A percentile compares a stretch with the other conserved stretches of the same genome.
Evolutionary conservation across 2,797 vertebrate genomes (phyloP).

Genomic region (Eospalax fontanierii): DNA sequence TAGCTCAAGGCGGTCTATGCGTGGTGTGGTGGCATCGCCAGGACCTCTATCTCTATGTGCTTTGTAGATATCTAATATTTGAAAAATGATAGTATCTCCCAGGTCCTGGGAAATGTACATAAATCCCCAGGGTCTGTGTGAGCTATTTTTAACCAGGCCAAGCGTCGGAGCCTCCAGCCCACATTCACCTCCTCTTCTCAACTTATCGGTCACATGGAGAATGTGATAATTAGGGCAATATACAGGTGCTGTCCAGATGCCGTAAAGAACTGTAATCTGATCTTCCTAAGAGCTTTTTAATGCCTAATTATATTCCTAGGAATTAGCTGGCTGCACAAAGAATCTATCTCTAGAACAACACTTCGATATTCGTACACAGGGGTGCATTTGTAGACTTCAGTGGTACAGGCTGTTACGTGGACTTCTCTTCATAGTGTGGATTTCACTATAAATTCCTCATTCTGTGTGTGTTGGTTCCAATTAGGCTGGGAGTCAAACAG

Average conservation of each 20-base stretch:
- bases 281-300: neutral
- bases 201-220: neutral
- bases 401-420: rapidly evolving
- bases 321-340: neutral
- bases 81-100: constrained; percentile 15
- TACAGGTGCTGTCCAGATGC: neutral
- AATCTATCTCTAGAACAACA: rapidly evolving
- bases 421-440: neutral
- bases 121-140: neutral
- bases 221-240: constrained; percentile 69
- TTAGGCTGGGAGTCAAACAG: neutral
- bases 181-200: neutral
- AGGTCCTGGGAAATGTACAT: neutral
- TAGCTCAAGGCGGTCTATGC: rapidly evolving
- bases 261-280: neutral
- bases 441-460: neutral
- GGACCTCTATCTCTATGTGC: neutral
- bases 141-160: constrained; percentile 63
- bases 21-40: rapidly evolving
- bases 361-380: rapidly evolving
- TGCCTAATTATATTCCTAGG: neutral
- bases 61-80: constrained; percentile 28
- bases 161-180: neutral
- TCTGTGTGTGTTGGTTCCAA: neutral
- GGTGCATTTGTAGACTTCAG: rapidly evolving